Evolutionary conservation across 2,888 invertebrate species (phyloP).

Genomic region (Druceiella hillmani): DNA sequence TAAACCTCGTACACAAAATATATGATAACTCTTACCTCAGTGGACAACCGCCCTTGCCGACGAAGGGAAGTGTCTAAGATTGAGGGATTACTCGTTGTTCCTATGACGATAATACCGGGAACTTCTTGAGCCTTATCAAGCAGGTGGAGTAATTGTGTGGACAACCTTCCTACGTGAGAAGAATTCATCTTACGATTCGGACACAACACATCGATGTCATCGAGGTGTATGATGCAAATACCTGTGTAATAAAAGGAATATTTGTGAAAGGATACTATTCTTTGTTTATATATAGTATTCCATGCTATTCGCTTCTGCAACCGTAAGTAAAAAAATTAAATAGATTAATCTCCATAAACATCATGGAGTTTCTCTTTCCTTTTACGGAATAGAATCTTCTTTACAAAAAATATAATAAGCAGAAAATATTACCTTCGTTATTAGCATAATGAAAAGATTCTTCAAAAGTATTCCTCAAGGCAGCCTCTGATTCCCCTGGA

Average conservation of each 20-base stretch:
- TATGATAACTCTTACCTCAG: constrained; percentile 50
- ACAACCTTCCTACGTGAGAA: constrained; percentile 34
- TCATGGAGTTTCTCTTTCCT: too few relatives aligned
- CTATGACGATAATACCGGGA: constrained; percentile 43
- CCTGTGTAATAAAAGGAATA: constrained; percentile 24
- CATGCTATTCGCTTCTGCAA: too few relatives aligned
- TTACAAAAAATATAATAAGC: constrained; percentile 5
- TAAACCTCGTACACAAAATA: too few relatives aligned
- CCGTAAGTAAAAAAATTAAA: too few relatives aligned
- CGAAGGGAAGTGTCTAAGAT: constrained; percentile 42
- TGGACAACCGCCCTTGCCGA: constrained; percentile 50
- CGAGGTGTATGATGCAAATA: constrained; percentile 35
- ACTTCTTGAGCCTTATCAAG: constrained; percentile 39
- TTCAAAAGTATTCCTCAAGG: constrained; percentile 39
- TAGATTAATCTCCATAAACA: too few relatives aligned
- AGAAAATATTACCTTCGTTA: constrained; percentile 28
- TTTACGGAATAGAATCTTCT: constrained; percentile 4
- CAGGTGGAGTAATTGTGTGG: constrained; percentile 39
- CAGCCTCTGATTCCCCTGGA: constrained; percentile 49
- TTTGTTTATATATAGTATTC: constrained; percentile 5
- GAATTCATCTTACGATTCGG: constrained; percentile 30
- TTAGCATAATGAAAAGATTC: constrained; percentile 33
- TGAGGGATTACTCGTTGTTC: constrained; percentile 46
- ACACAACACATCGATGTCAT: constrained; percentile 40
- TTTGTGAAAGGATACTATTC: background rate